A percentile compares a stretch with the other conserved stretches of the same genome.
Conservation (phyloP, 1,140 invertebrate genomes). For the Diploscapter pachys region DNA sequence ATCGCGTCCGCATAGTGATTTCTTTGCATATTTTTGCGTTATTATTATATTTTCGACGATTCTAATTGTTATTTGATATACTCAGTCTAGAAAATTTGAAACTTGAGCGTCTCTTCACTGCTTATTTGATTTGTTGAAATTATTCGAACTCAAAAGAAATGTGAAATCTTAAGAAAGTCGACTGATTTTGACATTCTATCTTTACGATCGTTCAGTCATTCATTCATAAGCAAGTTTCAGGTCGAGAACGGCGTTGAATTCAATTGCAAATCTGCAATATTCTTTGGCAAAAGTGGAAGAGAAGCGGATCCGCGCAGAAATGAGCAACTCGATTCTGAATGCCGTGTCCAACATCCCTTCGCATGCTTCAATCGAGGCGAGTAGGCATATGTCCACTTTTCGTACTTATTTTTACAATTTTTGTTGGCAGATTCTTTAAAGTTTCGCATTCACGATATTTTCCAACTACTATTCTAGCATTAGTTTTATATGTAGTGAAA, state of each 20-base stretch:
- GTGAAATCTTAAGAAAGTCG: no score
- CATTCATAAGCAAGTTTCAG: conserved; percentile 7
- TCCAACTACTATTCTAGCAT: neutral
- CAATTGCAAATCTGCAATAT: conserved; percentile 26
- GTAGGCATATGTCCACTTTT: neutral
- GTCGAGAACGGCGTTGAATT: conserved; percentile 18
- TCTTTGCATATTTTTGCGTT: no score
- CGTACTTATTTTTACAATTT: no score
- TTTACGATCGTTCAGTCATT: no score
- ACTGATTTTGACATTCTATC: no score
- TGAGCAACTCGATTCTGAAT: conserved; percentile 7
- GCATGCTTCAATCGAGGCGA: conserved; percentile 30
- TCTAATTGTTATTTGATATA: no score
- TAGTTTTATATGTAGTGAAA: conserved; percentile 3
- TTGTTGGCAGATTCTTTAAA: neutral
- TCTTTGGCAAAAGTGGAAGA: conserved; percentile 24
- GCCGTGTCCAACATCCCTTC: conserved; percentile 26
- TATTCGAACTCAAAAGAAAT: no score
- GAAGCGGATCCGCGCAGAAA: conserved; percentile 23
- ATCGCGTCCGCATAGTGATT: no score
- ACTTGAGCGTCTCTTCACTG: no score
- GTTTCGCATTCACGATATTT: neutral
- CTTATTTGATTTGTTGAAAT: no score
- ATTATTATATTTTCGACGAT: no score
- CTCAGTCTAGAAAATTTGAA: no score